phyloP scores from a whole-genome alignment of 2,797 vertebrate species.

The Tapera naevia region DNA sequence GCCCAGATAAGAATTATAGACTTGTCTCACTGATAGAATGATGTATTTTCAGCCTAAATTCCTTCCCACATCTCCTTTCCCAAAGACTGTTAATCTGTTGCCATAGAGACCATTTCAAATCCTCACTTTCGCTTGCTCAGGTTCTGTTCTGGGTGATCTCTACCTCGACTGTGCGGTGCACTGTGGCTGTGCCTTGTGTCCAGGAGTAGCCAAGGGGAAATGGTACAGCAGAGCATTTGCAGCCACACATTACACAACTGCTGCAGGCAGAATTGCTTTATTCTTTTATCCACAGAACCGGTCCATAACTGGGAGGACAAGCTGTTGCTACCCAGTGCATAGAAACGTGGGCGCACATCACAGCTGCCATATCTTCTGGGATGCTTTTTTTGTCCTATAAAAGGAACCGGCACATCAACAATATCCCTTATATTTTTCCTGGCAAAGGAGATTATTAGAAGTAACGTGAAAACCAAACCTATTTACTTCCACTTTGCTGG shows the following conservation, averaged over 20 bases:
- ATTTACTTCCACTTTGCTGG: rapidly evolving
- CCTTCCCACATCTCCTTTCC: background rate
- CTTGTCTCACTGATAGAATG: constrained; percentile 10
- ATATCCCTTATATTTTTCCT: too few species aligned
- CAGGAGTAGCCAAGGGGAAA: background rate
- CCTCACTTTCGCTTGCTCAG: background rate
- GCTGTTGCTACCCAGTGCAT: background rate
- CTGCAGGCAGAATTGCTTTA: background rate
- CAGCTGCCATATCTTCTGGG: background rate
- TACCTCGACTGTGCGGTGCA: background rate
- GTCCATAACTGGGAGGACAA: background rate
- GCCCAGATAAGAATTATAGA: constrained; percentile 4
- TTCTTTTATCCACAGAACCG: background rate
- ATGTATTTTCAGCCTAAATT: constrained; percentile 34
- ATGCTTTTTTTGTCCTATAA: background rate
- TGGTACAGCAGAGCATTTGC: background rate
- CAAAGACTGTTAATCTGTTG: constrained; percentile 51
- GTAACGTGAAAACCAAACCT: background rate
- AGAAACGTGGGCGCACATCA: background rate
- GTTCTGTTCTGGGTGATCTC: background rate
- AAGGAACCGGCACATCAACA: background rate
- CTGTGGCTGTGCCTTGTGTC: background rate
- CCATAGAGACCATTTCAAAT: constrained; percentile 53
- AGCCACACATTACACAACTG: background rate
- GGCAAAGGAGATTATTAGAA: background rate